Base-by-base conservation (phyloP, 1,140 invertebrate species). In the Danaus melanippus region DNA sequence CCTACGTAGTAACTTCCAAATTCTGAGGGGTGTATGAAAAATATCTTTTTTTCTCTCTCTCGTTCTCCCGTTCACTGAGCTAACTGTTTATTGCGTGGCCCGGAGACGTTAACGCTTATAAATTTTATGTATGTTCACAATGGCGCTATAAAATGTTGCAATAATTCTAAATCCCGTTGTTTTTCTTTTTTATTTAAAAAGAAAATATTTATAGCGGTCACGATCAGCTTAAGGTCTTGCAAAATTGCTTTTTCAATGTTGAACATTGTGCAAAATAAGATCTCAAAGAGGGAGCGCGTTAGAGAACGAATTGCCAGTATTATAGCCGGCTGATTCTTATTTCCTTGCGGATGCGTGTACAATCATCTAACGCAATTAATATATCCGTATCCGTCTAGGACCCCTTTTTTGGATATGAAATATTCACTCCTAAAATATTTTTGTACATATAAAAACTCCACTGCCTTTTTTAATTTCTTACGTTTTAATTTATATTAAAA, bases 51-150 rank as follows among this genome's bases (percentile, higher is more conserved):
- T 32, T 32, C 15, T 32, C 21, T 32, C 73, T 61, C 60, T 48
- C 55, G 15, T 17, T 45, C 60, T 41, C 47, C 56, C 53, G 64
- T 66, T 71, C 68, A 69, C 60, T 69, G 60, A 60, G 58, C 71
- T 74, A 76, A 76, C 76, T 72, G 75, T 84, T 84, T 82, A 82
- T 74, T 73, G 71, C 70, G 60, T 50, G 51, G 65, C 67, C 66
- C 69, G 69, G 66, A 73, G 74, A 76, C 69, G 71, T 80, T 79
- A 82, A 71, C 66, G 72, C 69, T 74, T 74, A 80, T 84, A 80
- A 82, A 82, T 76, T 82, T 81, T 76, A 80, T 73, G 76, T 72
- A 66, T 78, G 71, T 71, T 75, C 70, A 74, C 74, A 80, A 76
- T 71, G 67, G 64, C 58, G 63, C 69, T 64, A 71, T 79, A 82